phyloP scores from a whole-genome alignment of 2,888 invertebrate genomes.

The Agonopterix alstromeriana region DNA sequence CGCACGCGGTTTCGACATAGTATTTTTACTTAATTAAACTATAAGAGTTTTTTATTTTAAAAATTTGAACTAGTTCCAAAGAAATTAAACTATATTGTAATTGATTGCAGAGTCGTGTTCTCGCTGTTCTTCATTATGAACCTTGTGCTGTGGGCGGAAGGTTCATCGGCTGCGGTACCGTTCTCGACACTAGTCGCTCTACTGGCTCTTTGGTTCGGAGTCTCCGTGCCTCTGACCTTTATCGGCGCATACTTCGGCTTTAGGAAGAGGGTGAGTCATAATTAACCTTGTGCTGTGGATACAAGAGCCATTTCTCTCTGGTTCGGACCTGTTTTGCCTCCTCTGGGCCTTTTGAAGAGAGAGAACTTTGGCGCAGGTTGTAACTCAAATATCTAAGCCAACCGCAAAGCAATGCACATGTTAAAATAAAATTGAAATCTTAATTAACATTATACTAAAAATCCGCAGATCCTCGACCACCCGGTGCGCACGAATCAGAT shows the following conservation, averaged over 20 bases:
- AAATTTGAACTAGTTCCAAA: no score
- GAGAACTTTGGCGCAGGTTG: no score
- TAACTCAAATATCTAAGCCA: no score
- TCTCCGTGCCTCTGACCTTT: constrained; percentile 98
- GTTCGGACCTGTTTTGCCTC: no score
- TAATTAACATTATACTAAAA: no score
- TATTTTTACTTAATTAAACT: no score
- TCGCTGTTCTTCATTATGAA: constrained; percentile 98
- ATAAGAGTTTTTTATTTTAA: no score
- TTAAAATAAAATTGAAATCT: no score
- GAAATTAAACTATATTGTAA: no score
- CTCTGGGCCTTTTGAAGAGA: no score
- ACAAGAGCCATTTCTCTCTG: neutral
- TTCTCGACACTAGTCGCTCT: constrained; percentile 97
- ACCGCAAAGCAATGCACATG: no score
- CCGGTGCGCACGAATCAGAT: constrained; percentile 99
- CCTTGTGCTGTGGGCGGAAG: constrained; percentile 95
- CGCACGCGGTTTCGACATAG: no score
- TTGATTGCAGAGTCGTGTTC: constrained; percentile 87
- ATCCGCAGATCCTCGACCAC: constrained; percentile 91
- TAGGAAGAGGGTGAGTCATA: constrained; percentile 88
- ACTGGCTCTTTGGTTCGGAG: constrained; percentile 96
- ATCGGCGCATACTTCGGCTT: constrained; percentile 99
- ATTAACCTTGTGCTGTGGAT: neutral
- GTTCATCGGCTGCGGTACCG: constrained; percentile 97